phyloP scores from a whole-genome alignment of 2,113 vertebrate species.

The Typhlomys cinereus region DNA sequence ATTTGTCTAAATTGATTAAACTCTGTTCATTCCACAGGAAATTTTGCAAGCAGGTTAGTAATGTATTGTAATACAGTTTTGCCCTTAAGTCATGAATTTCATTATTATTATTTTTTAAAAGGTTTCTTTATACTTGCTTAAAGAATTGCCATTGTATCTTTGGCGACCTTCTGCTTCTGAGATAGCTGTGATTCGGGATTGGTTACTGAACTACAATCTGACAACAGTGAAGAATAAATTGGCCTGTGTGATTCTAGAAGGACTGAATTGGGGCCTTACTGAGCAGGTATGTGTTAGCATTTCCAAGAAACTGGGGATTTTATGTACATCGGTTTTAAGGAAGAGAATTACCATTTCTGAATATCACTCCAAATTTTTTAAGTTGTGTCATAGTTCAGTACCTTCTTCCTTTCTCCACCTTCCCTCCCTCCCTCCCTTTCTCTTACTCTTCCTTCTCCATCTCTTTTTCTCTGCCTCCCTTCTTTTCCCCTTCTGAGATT shows the following conservation, averaged over 20 bases:
- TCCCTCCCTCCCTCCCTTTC: not conserved
- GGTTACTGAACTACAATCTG: conserved; percentile 92
- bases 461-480: not conserved
- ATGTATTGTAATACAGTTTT: not conserved
- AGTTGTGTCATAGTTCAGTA: conserved; percentile 27
- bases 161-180: conserved; percentile 91
- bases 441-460: not conserved
- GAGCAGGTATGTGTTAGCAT: conserved; percentile 85
- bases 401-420: no score
- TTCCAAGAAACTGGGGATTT: not conserved
- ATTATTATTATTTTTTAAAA: conserved; percentile 75
- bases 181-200: conserved; percentile 91
- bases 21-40: conserved; percentile 24
- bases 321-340: not conserved
- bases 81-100: conserved; percentile 9
- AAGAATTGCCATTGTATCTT: conserved; percentile 94
- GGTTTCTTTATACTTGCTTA: conserved; percentile 97
- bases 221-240: conserved; percentile 94
- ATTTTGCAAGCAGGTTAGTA: conserved; percentile 20
- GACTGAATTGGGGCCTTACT: conserved; percentile 94
- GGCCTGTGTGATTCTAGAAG: conserved; percentile 96
- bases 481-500: not conserved
- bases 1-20: conserved; percentile 28
- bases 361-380: not conserved
- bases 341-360: conserved; percentile 3